Base-by-base conservation (phyloP, 2,113 vertebrate species). In the Clarias macrocephalus region DNA sequence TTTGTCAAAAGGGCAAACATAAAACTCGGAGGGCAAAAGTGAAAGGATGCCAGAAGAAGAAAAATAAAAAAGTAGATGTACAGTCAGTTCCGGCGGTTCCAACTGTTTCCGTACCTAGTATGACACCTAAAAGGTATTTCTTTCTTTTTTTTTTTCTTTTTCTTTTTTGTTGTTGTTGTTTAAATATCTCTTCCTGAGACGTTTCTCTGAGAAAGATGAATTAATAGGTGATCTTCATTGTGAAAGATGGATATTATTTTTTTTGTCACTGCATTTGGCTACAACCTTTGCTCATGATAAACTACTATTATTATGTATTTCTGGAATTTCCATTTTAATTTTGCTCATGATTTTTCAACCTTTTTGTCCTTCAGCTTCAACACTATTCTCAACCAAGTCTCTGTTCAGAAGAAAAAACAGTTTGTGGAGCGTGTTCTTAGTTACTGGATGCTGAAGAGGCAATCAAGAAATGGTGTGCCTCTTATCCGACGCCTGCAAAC, bases 361-460 rank as follows among this genome's bases (percentile, higher is more conserved):
- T 28, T 30, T 37, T 28, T 54, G 3, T 54, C 52, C 80, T 25
- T 82, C 92, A 99, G 98, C 89, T 96, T 99, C 87, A 97, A 97
- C 93, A 97, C 96, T 92, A 99, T 99, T 91, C 96, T 98, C 91
- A 98, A 98, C 93, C 98, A 99, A 95, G 97, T 99, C 90, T 96
- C 98, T 75, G 95, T 99, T 80, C 98, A 97, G 91, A 97, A 96
- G 93, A 99, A 99, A 95, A 98, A 96, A 85, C 93, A 93, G 80
- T 99, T 99, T 88, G 96, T 99, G 10, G 97, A 99, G 93, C 94
- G 96, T 30, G 96, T 97, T 11, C 95, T 99, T 91, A 98, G 97
- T 94, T 99, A 99, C 95, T 99, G 98, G 98, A 94, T 97, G 80
- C 96, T 99, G 89, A 99, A 99, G 91, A 95, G 98, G 83, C 96